Evolutionary conservation across 2,113 vertebrate species (phyloP), one percentile per base, ranked within the genome.

Genomic region (Limnothrissa miodon): DNA sequence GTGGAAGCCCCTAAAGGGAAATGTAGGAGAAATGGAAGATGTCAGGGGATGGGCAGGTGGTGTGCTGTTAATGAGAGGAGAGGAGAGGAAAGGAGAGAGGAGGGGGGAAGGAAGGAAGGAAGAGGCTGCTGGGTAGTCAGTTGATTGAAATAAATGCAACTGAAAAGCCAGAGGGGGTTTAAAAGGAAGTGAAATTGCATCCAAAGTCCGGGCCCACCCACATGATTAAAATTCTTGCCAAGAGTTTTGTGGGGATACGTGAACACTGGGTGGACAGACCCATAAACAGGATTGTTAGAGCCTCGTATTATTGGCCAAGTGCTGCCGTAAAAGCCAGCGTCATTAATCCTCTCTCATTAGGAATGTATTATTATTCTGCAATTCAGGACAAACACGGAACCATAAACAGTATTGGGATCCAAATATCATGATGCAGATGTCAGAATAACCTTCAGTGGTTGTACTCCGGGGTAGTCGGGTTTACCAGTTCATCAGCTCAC

Each of bases 201-300:
- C 29, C 62, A 70, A 70, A 29, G 62, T 70, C 62, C 36, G 62
- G 62, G 62, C 62, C 9, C 62, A 29, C 62, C 62, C 62, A 70
- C n/a, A 70, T 70, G 62, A 33, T 70, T 70, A 70, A 29, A 33
- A 29, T 70, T 70, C 62, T 33, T 33, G 62, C 62, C 62, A 25
- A 70, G n/a, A 33, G 9, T 29, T 70, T 70, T 70, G n/a, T 29
- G 25, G 62, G 62, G 25, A 10, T 70, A 70, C 36, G 29, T 70
- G 5, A 70, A 70, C 62, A 70, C 13, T 70, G 25, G 9, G 10
- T 39, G 33, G 84, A 83, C 85, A 83, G 80, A 84, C 42, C 83
- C 83, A 84, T 86, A 86, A 89, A 84, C 48, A 78, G 80, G 70
- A 33, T 23, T 81, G 62, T 80, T 84, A 23, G 44, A 81, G 53